Percentiles rank a stretch among this genome's conserved stretches.
Evolutionary conservation across 2,888 invertebrate genomes (phyloP).

Genomic region (Lymantria monacha): DNA sequence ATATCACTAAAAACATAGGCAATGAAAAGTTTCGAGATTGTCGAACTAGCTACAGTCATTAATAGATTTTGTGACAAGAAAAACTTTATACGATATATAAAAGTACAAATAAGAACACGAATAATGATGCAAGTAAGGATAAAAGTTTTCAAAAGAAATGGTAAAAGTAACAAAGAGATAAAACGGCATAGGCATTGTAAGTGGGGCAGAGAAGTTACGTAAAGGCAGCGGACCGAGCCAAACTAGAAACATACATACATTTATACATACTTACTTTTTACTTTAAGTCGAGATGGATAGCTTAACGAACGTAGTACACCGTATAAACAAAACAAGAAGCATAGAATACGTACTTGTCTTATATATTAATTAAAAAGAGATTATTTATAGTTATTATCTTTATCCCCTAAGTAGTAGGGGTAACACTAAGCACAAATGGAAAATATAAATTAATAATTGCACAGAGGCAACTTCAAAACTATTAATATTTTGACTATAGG

Average conservation of each 20-base stretch:
- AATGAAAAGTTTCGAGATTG: neutral
- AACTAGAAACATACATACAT: slow-evolving; percentile 12
- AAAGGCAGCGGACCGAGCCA: slow-evolving; percentile 24
- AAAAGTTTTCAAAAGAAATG: slow-evolving; percentile 20
- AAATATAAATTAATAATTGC: no score
- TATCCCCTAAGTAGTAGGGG: neutral
- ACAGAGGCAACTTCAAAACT: no score
- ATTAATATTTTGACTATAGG: no score
- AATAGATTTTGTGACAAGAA: neutral
- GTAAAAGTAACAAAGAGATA: slow-evolving; percentile 23
- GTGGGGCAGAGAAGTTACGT: slow-evolving; percentile 28
- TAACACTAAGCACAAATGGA: no score
- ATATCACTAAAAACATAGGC: neutral
- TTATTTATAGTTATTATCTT: slow-evolving; percentile 17
- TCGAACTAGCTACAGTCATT: neutral
- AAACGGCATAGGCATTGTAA: slow-evolving; percentile 19
- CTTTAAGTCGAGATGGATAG: slow-evolving; percentile 22
- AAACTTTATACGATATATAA: neutral
- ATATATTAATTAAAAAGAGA: slow-evolving; percentile 23
- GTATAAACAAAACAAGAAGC: slow-evolving; percentile 19
- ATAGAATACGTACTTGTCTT: neutral
- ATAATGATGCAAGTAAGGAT: slow-evolving; percentile 9
- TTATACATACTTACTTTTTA: slow-evolving; percentile 22
- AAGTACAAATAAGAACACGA: slow-evolving; percentile 2
- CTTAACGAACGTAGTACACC: slow-evolving; percentile 20